Percentiles rank a stretch among this genome's conserved stretches.
Conservation (phyloP, 2,888 invertebrate species). For the Dioctria rufipes region DNA sequence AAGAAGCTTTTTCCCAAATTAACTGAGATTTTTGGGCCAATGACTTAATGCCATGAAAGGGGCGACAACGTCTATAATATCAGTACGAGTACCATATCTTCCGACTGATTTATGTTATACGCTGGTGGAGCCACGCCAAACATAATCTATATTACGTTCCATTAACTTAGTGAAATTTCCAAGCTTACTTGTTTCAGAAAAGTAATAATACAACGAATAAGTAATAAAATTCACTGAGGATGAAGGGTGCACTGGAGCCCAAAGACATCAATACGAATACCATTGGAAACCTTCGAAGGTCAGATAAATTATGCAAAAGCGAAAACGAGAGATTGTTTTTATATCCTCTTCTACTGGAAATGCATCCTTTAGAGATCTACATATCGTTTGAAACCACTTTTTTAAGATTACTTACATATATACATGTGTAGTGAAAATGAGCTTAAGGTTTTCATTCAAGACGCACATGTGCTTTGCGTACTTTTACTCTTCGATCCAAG, state of each 20-base stretch:
- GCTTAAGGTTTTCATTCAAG: no score
- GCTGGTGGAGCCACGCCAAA: constrained; percentile 36
- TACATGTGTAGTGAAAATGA: background rate
- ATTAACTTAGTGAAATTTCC: constrained; percentile 44
- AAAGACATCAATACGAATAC: background rate
- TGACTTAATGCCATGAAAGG: constrained; percentile 38
- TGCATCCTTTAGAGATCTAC: background rate
- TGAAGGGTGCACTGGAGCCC: background rate
- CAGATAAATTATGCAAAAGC: constrained; percentile 8
- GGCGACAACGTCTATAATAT: background rate
- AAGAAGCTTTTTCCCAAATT: constrained; percentile 58
- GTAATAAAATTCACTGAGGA: constrained; percentile 37
- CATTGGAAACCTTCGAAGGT: background rate
- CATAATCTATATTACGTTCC: constrained; percentile 45
- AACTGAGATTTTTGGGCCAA: constrained; percentile 58
- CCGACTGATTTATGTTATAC: constrained; percentile 34
- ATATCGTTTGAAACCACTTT: background rate
- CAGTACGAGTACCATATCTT: background rate
- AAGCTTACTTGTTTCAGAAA: constrained; percentile 32
- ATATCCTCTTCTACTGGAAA: background rate
- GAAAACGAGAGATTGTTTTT: background rate
- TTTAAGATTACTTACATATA: background rate
- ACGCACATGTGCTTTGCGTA: no score
- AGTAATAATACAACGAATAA: constrained; percentile 41
- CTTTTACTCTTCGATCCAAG: no score